These are phyloP conservation scores for Gadus macrocephalus DNA, from an alignment of 2,113 vertebrate genomes.

Conservation along the genomic window DNA sequence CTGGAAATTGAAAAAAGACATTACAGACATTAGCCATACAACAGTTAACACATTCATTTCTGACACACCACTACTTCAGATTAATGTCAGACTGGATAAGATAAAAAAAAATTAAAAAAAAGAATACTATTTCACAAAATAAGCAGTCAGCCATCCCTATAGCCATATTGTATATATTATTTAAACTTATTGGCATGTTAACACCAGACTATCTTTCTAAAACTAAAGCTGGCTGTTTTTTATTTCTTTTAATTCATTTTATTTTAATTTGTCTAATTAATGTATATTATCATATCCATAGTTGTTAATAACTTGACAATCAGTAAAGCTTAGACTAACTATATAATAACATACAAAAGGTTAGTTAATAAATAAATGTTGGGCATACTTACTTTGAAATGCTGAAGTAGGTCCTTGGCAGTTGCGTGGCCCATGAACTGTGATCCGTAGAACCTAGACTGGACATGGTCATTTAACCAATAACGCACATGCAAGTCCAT, in stretches of 20 bases:
- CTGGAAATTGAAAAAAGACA: conserved; percentile 12
- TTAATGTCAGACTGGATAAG: conserved; percentile 7
- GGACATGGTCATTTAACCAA: neutral
- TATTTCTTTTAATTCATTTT: too few species aligned
- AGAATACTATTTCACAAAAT: conserved; percentile 1
- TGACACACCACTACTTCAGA: too few species aligned
- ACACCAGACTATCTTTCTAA: neutral
- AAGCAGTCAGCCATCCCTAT: too few species aligned
- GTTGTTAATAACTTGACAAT: conserved; percentile 9
- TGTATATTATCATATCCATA: neutral
- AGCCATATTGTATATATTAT: too few species aligned
- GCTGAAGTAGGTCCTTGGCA: conserved; percentile 24
- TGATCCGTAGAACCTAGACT: conserved; percentile 20
- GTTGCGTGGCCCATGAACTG: conserved; percentile 25
- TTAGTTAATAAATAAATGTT: conserved; percentile 6
- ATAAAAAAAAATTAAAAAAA: conserved; percentile 1
- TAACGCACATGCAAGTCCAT: too few species aligned
- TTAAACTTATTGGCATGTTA: too few species aligned
- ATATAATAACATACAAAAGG: conserved; percentile 12
- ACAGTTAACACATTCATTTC: too few species aligned
- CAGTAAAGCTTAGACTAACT: neutral
- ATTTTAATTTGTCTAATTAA: conserved; percentile 7
- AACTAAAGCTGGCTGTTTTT: conserved; percentile 2
- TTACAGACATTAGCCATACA: conserved; percentile 10
- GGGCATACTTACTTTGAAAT: conserved; percentile 33